These are phyloP conservation scores for Hydraecia micacea DNA, from an alignment of 2,888 invertebrate species.

Conservation along the genomic window DNA sequence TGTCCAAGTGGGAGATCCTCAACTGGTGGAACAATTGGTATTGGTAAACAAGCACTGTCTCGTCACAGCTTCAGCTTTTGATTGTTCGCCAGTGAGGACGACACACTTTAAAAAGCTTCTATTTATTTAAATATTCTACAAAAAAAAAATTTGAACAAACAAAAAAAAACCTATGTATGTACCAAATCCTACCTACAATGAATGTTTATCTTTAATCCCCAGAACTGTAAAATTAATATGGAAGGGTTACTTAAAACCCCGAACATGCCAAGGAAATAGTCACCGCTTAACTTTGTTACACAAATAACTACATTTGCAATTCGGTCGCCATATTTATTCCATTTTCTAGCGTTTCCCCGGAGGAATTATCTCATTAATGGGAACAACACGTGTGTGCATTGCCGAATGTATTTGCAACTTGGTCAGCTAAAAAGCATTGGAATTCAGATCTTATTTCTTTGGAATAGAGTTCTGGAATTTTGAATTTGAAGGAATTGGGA, in stretches of 20 bases:
- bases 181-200: not conserved
- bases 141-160: not conserved
- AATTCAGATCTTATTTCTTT: constrained; percentile 54
- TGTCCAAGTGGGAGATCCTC: too few relatives aligned
- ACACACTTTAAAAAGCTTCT: too few relatives aligned
- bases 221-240: constrained; percentile 10
- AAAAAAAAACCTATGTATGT: too few relatives aligned
- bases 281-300: constrained; percentile 61
- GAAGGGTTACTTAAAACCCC: constrained; percentile 28
- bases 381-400: constrained; percentile 73
- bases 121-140: not conserved
- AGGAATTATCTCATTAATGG: constrained; percentile 80
- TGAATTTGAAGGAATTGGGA: constrained; percentile 21
- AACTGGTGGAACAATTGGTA: not conserved
- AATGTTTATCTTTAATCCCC: not conserved
- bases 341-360: constrained; percentile 75
- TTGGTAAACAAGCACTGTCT: not conserved
- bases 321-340: constrained; percentile 74
- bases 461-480: constrained; percentile 41
- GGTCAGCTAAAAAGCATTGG: constrained; percentile 17
- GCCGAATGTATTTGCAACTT: constrained; percentile 50
- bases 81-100: not conserved
- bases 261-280: constrained; percentile 42
- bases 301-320: constrained; percentile 74
- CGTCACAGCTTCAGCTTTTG: not conserved